These are phyloP conservation scores for Drosophila conformis DNA, from an alignment of 2,888 invertebrate species.

Conservation along the genomic window DNA sequence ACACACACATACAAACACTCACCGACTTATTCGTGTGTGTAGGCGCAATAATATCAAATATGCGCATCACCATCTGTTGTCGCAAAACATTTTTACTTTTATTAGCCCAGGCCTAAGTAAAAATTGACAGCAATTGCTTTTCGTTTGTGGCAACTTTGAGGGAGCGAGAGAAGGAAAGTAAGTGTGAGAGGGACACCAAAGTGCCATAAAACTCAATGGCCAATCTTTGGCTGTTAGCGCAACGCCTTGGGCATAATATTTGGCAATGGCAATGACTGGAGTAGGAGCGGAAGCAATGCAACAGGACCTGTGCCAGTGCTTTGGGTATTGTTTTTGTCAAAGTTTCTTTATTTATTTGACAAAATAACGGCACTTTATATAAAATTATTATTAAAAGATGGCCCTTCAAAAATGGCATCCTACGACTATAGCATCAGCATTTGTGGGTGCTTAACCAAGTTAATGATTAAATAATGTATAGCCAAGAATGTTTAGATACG, in stretches of 20 bases:
- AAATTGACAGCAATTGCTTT: conserved; percentile 76
- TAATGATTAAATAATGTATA: conserved; percentile 41
- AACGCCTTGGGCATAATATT: conserved; percentile 66
- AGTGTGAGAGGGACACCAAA: conserved; percentile 50
- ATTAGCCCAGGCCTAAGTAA: conserved; percentile 63
- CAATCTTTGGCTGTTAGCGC: conserved; percentile 74
- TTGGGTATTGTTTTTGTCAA: conserved; percentile 35
- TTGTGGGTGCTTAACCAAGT: conserved; percentile 30
- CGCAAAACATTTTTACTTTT: conserved; percentile 61
- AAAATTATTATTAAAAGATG: conserved; percentile 57
- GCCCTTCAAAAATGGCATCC: conserved; percentile 26
- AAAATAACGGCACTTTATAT: conserved; percentile 49
- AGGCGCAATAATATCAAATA: conserved; percentile 68
- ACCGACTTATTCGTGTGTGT: conserved; percentile 12
- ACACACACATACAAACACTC: background rate
- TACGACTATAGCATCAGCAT: conserved; percentile 29
- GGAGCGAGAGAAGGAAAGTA: no score
- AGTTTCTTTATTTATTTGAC: conserved; percentile 54
- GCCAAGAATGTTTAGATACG: background rate
- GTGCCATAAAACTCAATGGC: conserved; percentile 71
- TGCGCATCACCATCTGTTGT: conserved; percentile 73
- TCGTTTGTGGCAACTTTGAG: conserved; percentile 25
- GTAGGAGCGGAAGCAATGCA: conserved; percentile 25
- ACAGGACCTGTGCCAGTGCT: conserved; percentile 29
- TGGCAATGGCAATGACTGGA: conserved; percentile 33